Evolutionary conservation across 1,140 invertebrate genomes (phyloP).

Genomic region (Meloidogyne hapla): DNA sequence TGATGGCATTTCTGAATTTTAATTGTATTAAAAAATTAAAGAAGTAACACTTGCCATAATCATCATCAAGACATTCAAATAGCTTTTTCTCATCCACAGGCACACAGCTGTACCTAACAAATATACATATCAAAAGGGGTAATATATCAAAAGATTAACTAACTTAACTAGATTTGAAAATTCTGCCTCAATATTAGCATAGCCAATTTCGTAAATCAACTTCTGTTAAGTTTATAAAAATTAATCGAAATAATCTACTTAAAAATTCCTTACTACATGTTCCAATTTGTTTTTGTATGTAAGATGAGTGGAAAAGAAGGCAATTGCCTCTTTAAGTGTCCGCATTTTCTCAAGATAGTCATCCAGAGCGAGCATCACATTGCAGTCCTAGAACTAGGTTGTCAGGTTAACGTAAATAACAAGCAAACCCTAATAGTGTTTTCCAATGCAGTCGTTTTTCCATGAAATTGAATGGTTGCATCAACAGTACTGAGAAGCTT

Average conservation of each 20-base stretch:
- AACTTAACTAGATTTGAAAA: conserved; percentile 54
- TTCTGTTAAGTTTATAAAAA: conserved; percentile 31
- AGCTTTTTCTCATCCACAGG: conserved; percentile 46
- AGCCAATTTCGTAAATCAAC: conserved; percentile 56
- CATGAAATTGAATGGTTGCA: conserved; percentile 64
- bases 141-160: no score
- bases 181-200: conserved; percentile 53
- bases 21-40: conserved; percentile 10
- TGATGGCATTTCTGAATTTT: conserved; percentile 49
- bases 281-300: conserved; percentile 54
- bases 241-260: background rate
- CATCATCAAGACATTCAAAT: conserved; percentile 54
- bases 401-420: background rate
- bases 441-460: conserved; percentile 58
- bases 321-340: conserved; percentile 56
- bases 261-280: conserved; percentile 53
- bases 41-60: conserved; percentile 48
- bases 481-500: conserved; percentile 61
- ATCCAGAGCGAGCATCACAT: conserved; percentile 46
- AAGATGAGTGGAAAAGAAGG: conserved; percentile 56
- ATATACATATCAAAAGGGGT: no score
- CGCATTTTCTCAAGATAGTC: conserved; percentile 63
- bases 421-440: conserved; percentile 44
- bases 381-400: conserved; percentile 16
- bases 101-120: conserved; percentile 44